phyloP scores from a whole-genome alignment of 2,113 vertebrate species.

The Taurulus bubalis region DNA sequence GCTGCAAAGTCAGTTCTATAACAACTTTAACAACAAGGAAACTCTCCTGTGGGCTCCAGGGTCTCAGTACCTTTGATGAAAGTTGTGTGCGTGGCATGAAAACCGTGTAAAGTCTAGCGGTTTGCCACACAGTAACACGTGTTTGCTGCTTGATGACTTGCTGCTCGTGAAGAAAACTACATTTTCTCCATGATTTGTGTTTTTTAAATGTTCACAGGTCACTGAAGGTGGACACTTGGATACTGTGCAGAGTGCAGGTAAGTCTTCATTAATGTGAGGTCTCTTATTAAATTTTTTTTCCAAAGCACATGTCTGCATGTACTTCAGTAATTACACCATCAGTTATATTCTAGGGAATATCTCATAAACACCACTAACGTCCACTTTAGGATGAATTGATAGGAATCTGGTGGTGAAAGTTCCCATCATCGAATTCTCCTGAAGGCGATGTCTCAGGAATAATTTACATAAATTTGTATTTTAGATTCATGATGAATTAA shows the following conservation, averaged over 20 bases:
- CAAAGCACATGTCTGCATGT: too few species aligned
- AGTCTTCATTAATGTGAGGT: neutral
- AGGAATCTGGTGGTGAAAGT: too few species aligned
- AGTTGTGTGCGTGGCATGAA: neutral
- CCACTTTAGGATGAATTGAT: too few species aligned
- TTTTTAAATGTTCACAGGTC: conserved; percentile 62
- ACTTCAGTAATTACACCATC: too few species aligned
- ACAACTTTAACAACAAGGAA: neutral
- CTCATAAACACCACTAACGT: too few species aligned
- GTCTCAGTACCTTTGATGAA: neutral
- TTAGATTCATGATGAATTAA: neutral
- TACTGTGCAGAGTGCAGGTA: conserved; percentile 73
- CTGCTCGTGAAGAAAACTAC: neutral
- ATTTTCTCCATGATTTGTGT: neutral
- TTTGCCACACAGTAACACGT: neutral
- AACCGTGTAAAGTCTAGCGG: neutral
- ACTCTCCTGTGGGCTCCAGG: neutral
- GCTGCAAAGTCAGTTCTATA: neutral
- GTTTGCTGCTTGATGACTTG: neutral
- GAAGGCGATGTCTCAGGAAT: neutral
- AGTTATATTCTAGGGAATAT: neutral
- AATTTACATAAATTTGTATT: neutral
- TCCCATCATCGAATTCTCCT: neutral
- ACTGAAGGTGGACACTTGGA: conserved; percentile 58
- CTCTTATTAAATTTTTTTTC: neutral